phyloP scores from a whole-genome alignment of 2,113 vertebrate genomes.

The Crotophaga sulcirostris region DNA sequence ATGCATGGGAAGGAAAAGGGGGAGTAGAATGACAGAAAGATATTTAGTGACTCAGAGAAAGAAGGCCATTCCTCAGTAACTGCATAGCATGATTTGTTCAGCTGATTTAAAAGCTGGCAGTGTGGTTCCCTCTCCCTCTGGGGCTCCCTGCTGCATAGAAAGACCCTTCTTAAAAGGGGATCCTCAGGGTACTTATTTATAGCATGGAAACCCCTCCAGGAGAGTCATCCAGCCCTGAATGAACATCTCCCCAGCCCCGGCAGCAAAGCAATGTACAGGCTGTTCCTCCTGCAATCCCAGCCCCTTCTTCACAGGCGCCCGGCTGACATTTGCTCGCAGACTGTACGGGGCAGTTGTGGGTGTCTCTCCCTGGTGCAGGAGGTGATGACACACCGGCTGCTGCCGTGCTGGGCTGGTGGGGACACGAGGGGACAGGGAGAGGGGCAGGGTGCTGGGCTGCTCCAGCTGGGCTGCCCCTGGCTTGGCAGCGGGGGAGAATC shows the following conservation, averaged over 20 bases:
- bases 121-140: fast-evolving
- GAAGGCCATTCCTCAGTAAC: not conserved
- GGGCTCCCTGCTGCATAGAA: not conserved
- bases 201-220: not conserved
- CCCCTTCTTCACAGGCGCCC: not conserved
- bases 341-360: not conserved
- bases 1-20: not conserved
- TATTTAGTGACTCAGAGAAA: not conserved
- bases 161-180: not conserved
- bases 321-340: not conserved
- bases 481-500: not conserved
- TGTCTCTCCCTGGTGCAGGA: not conserved
- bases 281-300: not conserved
- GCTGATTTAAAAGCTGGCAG: not conserved
- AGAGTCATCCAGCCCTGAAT: not conserved
- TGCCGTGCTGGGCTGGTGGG: not conserved
- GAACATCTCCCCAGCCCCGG: not conserved
- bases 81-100: not conserved
- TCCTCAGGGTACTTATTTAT: not conserved
- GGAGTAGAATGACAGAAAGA: not conserved
- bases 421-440: not conserved
- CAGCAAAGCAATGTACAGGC: not conserved
- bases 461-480: not conserved
- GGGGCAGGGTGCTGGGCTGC: not conserved
- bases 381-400: not conserved